Evolutionary conservation across 2,113 vertebrate species (phyloP).

Genomic region (Polypterus bichir): DNA sequence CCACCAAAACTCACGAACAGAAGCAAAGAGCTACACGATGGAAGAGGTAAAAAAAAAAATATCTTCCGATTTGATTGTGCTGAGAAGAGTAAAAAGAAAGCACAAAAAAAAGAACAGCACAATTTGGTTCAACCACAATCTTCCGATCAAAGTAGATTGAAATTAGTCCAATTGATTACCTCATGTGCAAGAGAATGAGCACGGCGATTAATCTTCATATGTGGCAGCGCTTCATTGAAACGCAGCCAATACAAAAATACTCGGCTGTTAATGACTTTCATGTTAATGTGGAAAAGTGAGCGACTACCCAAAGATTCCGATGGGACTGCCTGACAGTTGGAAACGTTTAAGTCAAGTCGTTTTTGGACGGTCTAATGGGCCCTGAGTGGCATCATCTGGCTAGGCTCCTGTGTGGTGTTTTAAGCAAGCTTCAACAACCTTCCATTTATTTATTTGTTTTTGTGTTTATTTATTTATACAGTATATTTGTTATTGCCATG

Average conservation of each 20-base stretch:
- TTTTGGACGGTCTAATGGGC: constrained; percentile 62
- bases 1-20: no score
- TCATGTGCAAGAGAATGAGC: constrained; percentile 69
- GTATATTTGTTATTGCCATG: no score
- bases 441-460: no score
- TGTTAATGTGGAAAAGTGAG: constrained; percentile 72
- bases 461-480: no score
- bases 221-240: constrained; percentile 60
- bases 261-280: constrained; percentile 67
- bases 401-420: constrained; percentile 36
- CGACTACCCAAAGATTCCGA: constrained; percentile 65
- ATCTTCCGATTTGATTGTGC: no score
- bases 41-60: no score
- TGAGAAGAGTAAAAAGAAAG: no score
- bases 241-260: constrained; percentile 59
- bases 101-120: no score
- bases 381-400: constrained; percentile 63
- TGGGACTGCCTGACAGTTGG: constrained; percentile 66
- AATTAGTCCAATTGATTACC: constrained; percentile 84
- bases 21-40: no score
- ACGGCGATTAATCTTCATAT: constrained; percentile 77
- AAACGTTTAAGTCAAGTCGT: constrained; percentile 72
- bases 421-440: no score
- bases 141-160: constrained; percentile 64
- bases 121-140: constrained; percentile 35